Conservation (phyloP, 2,113 vertebrate genomes). For the Anthoscopus minutus region DNA sequence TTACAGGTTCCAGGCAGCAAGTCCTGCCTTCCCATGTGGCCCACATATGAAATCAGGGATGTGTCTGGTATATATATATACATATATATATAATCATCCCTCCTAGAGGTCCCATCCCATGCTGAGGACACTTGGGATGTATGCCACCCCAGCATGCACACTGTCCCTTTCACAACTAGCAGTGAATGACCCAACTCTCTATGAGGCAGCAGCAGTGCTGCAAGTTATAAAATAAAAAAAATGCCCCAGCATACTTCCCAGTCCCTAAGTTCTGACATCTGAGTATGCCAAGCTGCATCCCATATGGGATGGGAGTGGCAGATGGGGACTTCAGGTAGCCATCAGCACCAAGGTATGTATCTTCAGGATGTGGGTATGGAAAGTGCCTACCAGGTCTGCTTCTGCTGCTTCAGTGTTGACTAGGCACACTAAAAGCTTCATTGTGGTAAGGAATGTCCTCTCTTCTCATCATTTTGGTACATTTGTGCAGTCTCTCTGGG, state of each 20-base stretch:
- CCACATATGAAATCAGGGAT: neutral
- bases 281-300: neutral
- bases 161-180: neutral
- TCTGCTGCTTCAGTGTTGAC: neutral
- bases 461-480: neutral
- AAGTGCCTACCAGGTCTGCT: neutral
- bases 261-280: neutral
- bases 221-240: neutral
- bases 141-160: neutral
- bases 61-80: neutral
- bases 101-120: neutral
- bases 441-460: neutral
- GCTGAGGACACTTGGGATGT: neutral
- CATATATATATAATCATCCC: neutral
- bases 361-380: neutral
- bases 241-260: neutral
- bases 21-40: neutral
- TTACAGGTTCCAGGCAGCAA: neutral
- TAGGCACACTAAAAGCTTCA: neutral
- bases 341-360: neutral
- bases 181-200: neutral
- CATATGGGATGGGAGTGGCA: neutral
- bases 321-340: neutral
- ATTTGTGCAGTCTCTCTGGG: neutral
- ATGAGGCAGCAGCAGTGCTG: neutral